Conservation (phyloP, 2,888 invertebrate genomes). For the Sinhomidia bicolor region DNA sequence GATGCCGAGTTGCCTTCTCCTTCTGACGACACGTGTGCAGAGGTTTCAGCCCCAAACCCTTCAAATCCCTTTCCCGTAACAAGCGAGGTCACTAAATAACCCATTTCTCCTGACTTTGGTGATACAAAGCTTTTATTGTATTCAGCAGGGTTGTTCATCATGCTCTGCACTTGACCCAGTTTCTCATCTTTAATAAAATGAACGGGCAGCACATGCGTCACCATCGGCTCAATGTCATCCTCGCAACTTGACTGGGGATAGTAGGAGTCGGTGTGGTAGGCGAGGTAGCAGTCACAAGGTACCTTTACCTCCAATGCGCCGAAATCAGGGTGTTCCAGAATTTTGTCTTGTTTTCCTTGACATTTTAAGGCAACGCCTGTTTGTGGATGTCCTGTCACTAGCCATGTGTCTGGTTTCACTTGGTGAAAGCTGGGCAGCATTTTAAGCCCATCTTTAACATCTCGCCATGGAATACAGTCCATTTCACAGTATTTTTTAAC, state of each 20-base stretch:
- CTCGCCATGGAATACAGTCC: constrained; percentile 65
- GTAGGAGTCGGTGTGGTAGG: constrained; percentile 68
- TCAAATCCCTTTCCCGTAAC: constrained; percentile 20
- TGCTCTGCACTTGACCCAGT: constrained; percentile 48
- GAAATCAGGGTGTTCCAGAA: constrained; percentile 63
- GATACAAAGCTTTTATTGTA: neutral
- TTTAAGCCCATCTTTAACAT: constrained; percentile 57
- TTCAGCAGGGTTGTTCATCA: neutral
- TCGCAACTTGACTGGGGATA: constrained; percentile 67
- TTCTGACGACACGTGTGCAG: constrained; percentile 32
- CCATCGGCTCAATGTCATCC: constrained; percentile 28
- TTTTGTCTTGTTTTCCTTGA: constrained; percentile 66
- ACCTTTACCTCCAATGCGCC: constrained; percentile 73
- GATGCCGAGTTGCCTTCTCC: neutral
- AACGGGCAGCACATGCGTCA: constrained; percentile 69
- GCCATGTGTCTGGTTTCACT: constrained; percentile 69
- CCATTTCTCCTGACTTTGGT: too few relatives aligned
- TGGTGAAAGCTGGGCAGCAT: constrained; percentile 64
- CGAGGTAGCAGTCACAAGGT: constrained; percentile 73
- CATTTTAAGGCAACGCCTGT: constrained; percentile 71
- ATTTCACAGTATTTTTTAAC: constrained; percentile 74
- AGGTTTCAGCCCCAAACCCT: constrained; percentile 44
- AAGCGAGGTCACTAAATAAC: constrained; percentile 55
- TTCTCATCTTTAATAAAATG: constrained; percentile 71
- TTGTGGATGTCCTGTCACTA: constrained; percentile 71